These are phyloP conservation scores for Hiodon alosoides DNA, from an alignment of 2,113 vertebrate genomes.

Conservation along the genomic window DNA sequence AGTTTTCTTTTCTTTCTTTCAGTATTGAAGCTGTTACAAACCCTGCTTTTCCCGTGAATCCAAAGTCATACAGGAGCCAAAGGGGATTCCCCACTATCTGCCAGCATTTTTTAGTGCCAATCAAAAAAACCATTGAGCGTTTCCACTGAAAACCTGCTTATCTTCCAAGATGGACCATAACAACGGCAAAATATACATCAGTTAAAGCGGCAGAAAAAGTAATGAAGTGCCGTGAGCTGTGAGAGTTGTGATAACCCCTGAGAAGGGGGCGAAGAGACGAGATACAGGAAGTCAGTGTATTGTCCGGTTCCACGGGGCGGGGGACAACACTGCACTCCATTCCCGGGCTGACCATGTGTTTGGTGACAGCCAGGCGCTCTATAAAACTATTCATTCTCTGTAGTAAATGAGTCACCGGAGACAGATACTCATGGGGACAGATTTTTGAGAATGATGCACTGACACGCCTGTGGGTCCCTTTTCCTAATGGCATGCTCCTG, in stretches of 20 bases:
- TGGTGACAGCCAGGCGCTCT: slow-evolving; percentile 35
- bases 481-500: background rate
- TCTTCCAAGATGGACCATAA: no score
- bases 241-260: no score
- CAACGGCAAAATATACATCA: no score
- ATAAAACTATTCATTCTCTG: slow-evolving; percentile 32
- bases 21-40: no score
- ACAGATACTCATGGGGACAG: slow-evolving; percentile 48
- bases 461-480: slow-evolving; percentile 22
- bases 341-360: slow-evolving; percentile 43
- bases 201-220: background rate
- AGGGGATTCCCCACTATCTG: no score
- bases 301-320: slow-evolving; percentile 37
- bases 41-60: no score
- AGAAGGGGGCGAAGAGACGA: slow-evolving; percentile 30
- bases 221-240: background rate
- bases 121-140: no score
- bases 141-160: no score
- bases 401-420: slow-evolving; percentile 38
- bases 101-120: no score
- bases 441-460: slow-evolving; percentile 42
- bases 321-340: slow-evolving; percentile 41
- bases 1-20: no score
- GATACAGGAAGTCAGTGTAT: slow-evolving; percentile 48
- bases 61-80: no score